Conservation (phyloP, 2,113 vertebrate species). For the Eubucco bourcierii region DNA sequence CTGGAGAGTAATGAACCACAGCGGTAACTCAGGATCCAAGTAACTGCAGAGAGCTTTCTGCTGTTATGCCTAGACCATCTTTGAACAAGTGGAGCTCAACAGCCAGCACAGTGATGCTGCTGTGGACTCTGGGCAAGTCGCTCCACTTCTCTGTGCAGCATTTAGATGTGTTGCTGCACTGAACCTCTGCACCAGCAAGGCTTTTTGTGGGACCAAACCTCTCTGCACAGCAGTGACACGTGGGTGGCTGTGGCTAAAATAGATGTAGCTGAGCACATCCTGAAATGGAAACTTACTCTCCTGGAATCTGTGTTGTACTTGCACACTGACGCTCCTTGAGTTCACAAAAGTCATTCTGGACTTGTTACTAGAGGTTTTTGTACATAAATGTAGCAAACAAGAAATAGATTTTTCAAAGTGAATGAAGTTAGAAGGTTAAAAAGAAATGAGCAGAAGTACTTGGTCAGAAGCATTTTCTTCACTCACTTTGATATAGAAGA, state of each 20-base stretch:
- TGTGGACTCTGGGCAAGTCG: not conserved
- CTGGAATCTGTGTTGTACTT: not conserved
- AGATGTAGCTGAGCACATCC: not conserved
- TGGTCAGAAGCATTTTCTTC: not conserved
- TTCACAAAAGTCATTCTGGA: not conserved
- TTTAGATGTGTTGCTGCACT: accelerated
- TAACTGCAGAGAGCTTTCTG: not conserved
- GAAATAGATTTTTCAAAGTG: not conserved
- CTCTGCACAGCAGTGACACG: accelerated
- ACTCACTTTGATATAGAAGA: not conserved
- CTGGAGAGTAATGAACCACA: not conserved
- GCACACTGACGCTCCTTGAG: not conserved
- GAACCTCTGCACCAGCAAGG: not conserved
- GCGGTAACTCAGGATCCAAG: not conserved
- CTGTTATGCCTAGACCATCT: not conserved
- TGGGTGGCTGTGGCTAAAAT: not conserved
- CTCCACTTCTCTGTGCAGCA: accelerated
- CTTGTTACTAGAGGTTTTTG: not conserved
- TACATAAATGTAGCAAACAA: not conserved
- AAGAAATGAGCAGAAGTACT: not conserved
- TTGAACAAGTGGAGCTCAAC: not conserved
- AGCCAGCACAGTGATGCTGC: not conserved
- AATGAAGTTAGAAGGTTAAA: not conserved
- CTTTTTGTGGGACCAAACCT: not conserved
- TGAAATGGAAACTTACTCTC: not conserved